These are phyloP conservation scores for Thunnus albacares DNA, from an alignment of 2,797 vertebrate species.

Conservation along the genomic window DNA sequence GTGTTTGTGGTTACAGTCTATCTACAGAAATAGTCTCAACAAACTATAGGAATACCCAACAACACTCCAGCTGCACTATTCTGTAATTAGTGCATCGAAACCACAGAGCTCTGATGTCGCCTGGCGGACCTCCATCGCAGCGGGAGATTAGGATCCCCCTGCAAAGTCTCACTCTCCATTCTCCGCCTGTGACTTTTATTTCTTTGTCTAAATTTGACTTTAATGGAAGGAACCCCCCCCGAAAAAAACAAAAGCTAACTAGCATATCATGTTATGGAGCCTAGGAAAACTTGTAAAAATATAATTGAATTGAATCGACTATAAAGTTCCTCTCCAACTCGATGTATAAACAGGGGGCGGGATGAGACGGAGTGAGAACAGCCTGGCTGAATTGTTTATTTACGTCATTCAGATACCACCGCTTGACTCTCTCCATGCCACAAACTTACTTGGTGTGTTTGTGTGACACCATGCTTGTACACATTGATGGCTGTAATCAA, in stretches of 20 bases:
- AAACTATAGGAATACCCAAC: constrained; percentile 53
- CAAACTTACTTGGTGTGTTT: constrained; percentile 35
- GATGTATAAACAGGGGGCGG: constrained; percentile 38
- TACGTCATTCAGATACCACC: constrained; percentile 31
- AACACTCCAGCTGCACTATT: constrained; percentile 57
- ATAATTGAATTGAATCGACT: constrained; percentile 60
- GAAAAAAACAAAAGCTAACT: too few species aligned
- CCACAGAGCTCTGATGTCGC: constrained; percentile 33
- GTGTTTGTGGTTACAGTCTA: constrained; percentile 39
- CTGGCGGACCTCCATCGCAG: constrained; percentile 51
- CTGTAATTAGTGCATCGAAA: constrained; percentile 63
- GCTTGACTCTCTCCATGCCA: constrained; percentile 13
- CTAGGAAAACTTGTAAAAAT: constrained; percentile 47
- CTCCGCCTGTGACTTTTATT: constrained; percentile 36
- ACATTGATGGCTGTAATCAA: constrained; percentile 55
- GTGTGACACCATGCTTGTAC: constrained; percentile 27
- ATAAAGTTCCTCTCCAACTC: constrained; percentile 48
- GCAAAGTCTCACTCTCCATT: constrained; percentile 30
- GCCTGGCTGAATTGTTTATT: constrained; percentile 52
- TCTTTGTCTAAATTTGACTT: constrained; percentile 27
- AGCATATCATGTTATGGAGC: too few species aligned
- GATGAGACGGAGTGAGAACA: constrained; percentile 38
- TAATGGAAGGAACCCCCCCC: constrained; percentile 3
- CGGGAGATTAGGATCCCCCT: constrained; percentile 54
- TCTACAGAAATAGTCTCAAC: constrained; percentile 47